A percentile compares a stretch with the other conserved stretches of the same genome.
Evolutionary conservation across 2,797 vertebrate genomes (phyloP).

Genomic region (Siniperca scherzeri): DNA sequence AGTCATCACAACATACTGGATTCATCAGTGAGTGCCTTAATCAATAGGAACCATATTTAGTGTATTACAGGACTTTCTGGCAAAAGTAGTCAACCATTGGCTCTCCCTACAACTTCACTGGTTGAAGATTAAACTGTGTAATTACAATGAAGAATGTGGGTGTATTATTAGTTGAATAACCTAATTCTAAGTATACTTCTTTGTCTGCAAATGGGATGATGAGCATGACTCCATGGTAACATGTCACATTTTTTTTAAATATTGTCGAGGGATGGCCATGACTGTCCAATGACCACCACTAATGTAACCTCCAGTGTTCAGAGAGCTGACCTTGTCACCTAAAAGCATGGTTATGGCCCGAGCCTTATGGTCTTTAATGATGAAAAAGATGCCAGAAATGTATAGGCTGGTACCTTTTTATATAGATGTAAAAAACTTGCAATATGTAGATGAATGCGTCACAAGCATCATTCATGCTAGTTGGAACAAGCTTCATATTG

Average conservation of each 20-base stretch:
- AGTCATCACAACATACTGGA: neutral
- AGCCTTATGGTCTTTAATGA: neutral
- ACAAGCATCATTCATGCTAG: neutral
- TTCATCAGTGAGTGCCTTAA: neutral
- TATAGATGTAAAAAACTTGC: neutral
- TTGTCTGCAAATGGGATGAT: neutral
- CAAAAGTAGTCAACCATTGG: neutral
- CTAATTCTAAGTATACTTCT: neutral
- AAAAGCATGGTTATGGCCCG: neutral
- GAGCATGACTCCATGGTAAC: neutral
- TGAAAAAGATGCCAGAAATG: neutral
- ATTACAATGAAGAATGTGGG: neutral
- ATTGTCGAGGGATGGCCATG: neutral
- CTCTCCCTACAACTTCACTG: neutral
- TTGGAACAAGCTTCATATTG: slow-evolving; percentile 14
- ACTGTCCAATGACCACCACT: neutral
- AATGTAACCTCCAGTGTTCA: neutral
- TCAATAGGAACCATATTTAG: neutral
- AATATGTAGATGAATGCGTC: slow-evolving; percentile 7
- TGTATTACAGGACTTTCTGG: neutral
- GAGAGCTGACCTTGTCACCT: slow-evolving; percentile 25
- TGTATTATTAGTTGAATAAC: neutral
- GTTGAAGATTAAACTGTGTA: slow-evolving; percentile 11
- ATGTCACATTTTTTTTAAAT: neutral
- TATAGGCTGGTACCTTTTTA: neutral